Percentiles rank a stretch among this genome's conserved stretches.
Conservation (phyloP, 2,797 vertebrate genomes). For the Chanos chanos region DNA sequence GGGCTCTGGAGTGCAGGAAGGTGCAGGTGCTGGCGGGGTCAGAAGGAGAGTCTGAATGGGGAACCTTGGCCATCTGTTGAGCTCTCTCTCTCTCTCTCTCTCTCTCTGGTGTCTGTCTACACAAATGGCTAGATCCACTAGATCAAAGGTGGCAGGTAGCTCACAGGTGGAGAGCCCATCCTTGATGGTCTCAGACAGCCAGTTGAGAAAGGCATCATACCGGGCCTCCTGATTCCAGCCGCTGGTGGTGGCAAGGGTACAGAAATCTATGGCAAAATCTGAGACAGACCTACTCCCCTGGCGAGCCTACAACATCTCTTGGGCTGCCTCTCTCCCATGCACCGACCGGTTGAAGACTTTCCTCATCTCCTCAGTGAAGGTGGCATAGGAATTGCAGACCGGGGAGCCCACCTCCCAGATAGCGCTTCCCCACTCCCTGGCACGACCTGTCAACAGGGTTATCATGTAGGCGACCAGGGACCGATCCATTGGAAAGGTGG, state of each 20-base stretch:
- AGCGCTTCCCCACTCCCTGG: slow-evolving; percentile 7
- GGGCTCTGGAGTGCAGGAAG: neutral
- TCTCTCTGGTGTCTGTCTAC: too few species aligned
- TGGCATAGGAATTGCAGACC: neutral
- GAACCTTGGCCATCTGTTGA: too few species aligned
- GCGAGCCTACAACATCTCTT: neutral
- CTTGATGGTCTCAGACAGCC: neutral
- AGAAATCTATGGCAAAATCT: neutral
- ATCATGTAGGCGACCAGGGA: neutral
- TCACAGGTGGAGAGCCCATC: neutral
- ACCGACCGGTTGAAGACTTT: neutral
- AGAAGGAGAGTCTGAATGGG: too few species aligned
- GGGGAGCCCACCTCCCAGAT: neutral
- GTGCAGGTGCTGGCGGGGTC: too few species aligned
- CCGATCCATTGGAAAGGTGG: neutral
- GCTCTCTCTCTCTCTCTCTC: too few species aligned
- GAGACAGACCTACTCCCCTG: neutral
- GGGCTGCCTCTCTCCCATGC: neutral
- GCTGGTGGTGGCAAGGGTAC: neutral
- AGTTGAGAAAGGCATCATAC: neutral
- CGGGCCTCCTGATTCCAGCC: neutral
- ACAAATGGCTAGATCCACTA: neutral
- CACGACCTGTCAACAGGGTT: neutral
- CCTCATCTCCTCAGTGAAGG: neutral
- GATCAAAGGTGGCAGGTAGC: too few species aligned